These are phyloP conservation scores for Saccopteryx bilineata DNA, from an alignment of 2,113 vertebrate genomes.

Conservation along the genomic window DNA sequence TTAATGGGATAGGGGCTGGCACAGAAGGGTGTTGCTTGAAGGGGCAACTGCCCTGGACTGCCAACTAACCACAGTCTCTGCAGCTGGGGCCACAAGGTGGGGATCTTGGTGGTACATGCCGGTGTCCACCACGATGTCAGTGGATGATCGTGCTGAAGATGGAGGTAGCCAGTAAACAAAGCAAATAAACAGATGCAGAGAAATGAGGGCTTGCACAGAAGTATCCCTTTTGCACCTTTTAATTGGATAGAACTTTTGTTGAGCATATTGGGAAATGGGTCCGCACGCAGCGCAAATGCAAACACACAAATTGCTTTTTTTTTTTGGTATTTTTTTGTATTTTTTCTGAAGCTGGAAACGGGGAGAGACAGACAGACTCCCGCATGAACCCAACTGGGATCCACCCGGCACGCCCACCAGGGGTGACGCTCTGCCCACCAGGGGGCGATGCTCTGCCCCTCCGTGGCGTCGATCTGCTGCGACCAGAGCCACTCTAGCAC, in stretches of 20 bases:
- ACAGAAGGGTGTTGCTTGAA: not conserved
- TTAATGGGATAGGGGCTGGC: not conserved
- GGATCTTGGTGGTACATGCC: not conserved
- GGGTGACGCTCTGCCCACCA: no score
- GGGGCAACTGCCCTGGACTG: not conserved
- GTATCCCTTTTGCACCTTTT: not conserved
- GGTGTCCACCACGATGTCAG: fast-evolving
- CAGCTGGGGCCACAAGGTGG: not conserved
- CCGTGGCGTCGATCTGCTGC: no score
- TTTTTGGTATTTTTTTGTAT: not conserved
- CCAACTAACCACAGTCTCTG: no score
- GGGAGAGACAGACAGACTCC: no score
- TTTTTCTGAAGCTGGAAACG: no score
- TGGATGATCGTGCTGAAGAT: fast-evolving
- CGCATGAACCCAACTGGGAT: no score
- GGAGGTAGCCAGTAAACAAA: no score
- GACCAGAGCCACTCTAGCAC: no score
- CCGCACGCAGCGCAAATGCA: not conserved
- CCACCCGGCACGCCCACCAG: no score
- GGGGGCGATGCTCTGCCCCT: no score
- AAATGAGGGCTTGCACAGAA: fast-evolving
- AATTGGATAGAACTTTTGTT: not conserved
- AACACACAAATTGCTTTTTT: not conserved
- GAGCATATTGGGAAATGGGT: not conserved
- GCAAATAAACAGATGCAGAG: not conserved